These are phyloP conservation scores for Incurvaria masculella DNA, from an alignment of 2,888 invertebrate genomes.

Conservation along the genomic window DNA sequence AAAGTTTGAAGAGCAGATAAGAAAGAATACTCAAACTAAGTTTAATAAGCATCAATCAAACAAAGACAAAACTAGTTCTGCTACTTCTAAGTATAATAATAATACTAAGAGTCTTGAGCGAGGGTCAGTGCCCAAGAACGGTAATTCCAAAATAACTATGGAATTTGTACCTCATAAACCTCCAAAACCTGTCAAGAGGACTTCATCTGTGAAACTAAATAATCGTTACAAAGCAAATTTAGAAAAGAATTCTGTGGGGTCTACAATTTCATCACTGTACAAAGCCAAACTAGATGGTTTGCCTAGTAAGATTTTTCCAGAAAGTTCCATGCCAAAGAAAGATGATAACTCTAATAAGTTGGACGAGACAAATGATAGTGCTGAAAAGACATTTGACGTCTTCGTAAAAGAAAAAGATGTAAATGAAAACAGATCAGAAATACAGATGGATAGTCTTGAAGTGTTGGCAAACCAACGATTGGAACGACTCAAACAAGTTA, in stretches of 20 bases:
- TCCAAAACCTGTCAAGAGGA: constrained; percentile 66
- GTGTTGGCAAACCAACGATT: constrained; percentile 47
- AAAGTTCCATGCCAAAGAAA: constrained; percentile 31
- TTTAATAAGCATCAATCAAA: constrained; percentile 39
- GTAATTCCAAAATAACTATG: constrained; percentile 46
- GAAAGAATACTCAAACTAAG: constrained; percentile 41
- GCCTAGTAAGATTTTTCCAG: constrained; percentile 42
- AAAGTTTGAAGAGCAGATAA: constrained; percentile 57
- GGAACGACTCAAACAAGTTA: constrained; percentile 42
- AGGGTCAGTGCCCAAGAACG: constrained; percentile 41
- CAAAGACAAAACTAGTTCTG: constrained; percentile 36
- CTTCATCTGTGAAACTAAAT: constrained; percentile 61
- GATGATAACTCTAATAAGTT: constrained; percentile 40
- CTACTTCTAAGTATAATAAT: constrained; percentile 36
- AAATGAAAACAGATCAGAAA: constrained; percentile 57
- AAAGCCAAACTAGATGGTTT: constrained; percentile 51
- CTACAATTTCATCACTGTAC: constrained; percentile 49
- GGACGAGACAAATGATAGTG: constrained; percentile 31
- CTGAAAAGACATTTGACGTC: constrained; percentile 58
- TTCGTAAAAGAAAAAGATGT: constrained; percentile 60
- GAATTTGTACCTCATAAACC: constrained; percentile 69
- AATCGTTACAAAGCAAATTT: constrained; percentile 46
- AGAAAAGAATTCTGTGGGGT: constrained; percentile 40
- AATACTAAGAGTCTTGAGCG: constrained; percentile 48
- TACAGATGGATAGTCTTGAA: constrained; percentile 61